Base-by-base conservation (phyloP, 2,797 vertebrate species). In the Pogoniulus pusillus region DNA sequence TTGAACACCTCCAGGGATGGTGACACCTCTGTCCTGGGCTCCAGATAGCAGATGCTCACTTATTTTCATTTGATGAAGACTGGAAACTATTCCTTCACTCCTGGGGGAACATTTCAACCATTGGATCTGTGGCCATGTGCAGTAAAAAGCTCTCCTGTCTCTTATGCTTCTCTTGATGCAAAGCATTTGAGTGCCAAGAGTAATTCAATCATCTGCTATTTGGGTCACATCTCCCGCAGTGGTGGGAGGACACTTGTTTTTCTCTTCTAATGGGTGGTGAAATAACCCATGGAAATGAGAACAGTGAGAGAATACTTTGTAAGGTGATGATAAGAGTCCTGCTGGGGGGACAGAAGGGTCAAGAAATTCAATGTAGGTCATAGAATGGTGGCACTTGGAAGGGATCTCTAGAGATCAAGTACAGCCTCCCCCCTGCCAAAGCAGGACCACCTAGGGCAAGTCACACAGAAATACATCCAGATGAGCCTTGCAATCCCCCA, bases 111-210 rank as follows among this genome's bases (percentile, higher is more conserved):
- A 4, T 43, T 53, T 60, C 57, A 27, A 4, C 30, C 20, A 0
- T 9, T 12, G 13, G 3, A 3, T 12, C 2, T 2, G 5, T 9
- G 35, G 37, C 24, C 32, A 2, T 1, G 35, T 27, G 60, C 23
- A 17, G 29, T 0, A 22, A 32, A 15, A 32, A 45, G 34, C 62
- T 59, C 62, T 59, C 8, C 75, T 37, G 0, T 7, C 34, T 14
- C 6, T 20, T 16, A 2, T 2, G 13, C 35, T 47, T 65, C 47
- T 1, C 37, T 43, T 13, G 32, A 13, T 8, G 22, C 30, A 19
- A n/a, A 49, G 20, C 43, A 5, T 17, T 53, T 10, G 26, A 39
- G 16, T 9, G 43, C 69, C 80, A 60, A 17, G 11, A 43, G 30
- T 12, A 6, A 60, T 9, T 20, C 35, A 12, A 1, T 24, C 32